Evolutionary conservation across 2,113 vertebrate genomes (phyloP), one percentile per base, ranked within the genome.

Genomic region (Sitta europaea): DNA sequence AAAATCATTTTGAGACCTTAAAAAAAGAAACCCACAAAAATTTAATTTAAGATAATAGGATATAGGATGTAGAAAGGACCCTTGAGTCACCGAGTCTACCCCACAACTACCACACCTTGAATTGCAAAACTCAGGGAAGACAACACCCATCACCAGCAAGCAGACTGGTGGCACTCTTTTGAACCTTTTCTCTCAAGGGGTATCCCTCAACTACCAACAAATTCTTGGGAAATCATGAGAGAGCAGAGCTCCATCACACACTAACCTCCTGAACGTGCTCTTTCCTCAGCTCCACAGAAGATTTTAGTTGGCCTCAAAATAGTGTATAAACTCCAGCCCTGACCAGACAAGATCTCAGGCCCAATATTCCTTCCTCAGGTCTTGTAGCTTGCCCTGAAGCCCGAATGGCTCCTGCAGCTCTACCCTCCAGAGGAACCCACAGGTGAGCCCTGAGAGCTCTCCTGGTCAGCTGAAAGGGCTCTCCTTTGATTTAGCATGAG

Each of bases 101-200:
- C 12, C 9, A 12, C 20, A 55, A 51, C 15, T 22, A 66, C 54
- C 7, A 50, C 33, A 67, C 24, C 24, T 48, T n/a, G 25, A 91
- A 51, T 1, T 53, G 19, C 22, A 86, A 33, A 84, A 76, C 10
- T n/a, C 36, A 33, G 7, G n/a, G 29, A 59, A 73, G 8, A 68
- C 35, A 75, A 28, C 21, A 58, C 1, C 5, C 36, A 76, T 4
- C 35, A 68, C 33, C 20, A 70, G 31, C 10, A 55, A 63, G 8
- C 43, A 77, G 7, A 11, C 2, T 65, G 2, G 17, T 3, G 40
- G 11, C 16, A 13, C 11, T 22, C 1, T 2, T 68, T 61, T 21
- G 21, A n/a, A 23, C 14, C 6, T 73, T 27, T 61, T 43, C 35
- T 54, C 35, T 47, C 29, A 66, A 77, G 8, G 12, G 2, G 7